Evolutionary conservation across 2,888 invertebrate species (phyloP).

Genomic region (Diplazon laetatorius): DNA sequence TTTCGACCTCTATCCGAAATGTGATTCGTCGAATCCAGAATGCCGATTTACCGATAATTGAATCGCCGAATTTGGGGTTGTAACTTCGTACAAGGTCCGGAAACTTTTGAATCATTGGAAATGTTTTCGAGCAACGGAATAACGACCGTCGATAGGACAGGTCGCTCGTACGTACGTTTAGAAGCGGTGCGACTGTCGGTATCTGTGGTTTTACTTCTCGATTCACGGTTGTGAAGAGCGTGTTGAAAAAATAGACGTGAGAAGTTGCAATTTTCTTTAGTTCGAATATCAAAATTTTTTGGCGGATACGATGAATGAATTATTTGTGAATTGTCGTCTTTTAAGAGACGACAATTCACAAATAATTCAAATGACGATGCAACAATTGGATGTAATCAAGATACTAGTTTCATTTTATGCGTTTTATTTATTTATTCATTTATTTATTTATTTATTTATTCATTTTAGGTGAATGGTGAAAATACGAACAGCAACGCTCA

Average conservation of each 20-base stretch:
- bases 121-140: neutral
- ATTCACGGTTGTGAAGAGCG: neutral
- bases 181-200: constrained; percentile 34
- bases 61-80: neutral
- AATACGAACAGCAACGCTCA: constrained; percentile 85
- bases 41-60: constrained; percentile 42
- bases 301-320: neutral
- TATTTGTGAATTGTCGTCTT: constrained; percentile 3
- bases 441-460: constrained; percentile 30
- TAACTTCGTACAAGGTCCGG: neutral
- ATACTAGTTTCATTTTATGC: neutral
- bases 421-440: constrained; percentile 44
- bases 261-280: no score
- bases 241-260: no score
- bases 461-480: constrained; percentile 81
- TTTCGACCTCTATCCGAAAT: no score
- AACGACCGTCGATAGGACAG: constrained; percentile 51
- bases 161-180: neutral
- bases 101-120: neutral
- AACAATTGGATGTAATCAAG: neutral
- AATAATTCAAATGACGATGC: neutral
- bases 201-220: neutral
- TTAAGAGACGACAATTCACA: no score
- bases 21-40: no score
- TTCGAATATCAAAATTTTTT: neutral